Base-by-base conservation (phyloP, 2,888 invertebrate genomes). In the Nebria brevicollis region DNA sequence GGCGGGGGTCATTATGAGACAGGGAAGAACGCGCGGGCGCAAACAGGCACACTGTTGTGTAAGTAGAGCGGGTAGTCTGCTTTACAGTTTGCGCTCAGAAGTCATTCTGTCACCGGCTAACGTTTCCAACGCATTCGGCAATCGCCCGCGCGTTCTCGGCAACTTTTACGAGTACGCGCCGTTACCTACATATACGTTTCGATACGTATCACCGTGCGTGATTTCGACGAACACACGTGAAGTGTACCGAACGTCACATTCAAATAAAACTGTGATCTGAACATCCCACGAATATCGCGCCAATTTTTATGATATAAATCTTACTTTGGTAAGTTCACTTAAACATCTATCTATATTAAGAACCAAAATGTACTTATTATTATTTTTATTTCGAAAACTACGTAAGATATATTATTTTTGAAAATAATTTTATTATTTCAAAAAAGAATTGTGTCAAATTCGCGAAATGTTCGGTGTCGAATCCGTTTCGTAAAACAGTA, bases 31-130 rank as follows among this genome's bases (percentile, higher is more conserved):
- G 54, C 54, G 54, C 54, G 54, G 54, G 54, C 54, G 54, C 54
- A 54, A 54, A 54, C 54, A 8, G 13, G 34, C 34, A 34, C 34
- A 34, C 34, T 34, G 34, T 34, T 34, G 54, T 54, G 54, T 13
- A 13, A 54, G 54, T 54, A 54, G 54, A 54, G 54, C 54, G 54
- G 54, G 54, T 54, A 54, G 34, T 73, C 41, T 34, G 70, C 25
- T 70, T 70, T 34, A 26, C 70, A 70, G 70, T 34, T 70, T 10
- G 70, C 68, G 79, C 66, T 66, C 79, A 66, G 74, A 75, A 75
- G 75, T 64, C 75, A 75, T 64, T 75, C 75, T 72, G 75, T 80
- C 80, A 80, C 80, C 64, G 75, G 72, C 72, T 73, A 34, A 72
- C 73, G 73, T 41, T 72, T 72, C 42, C 78, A 72, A 54, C 25